These are phyloP conservation scores for Ctenicera cuprea DNA, from an alignment of 2,888 invertebrate genomes.

Conservation along the genomic window DNA sequence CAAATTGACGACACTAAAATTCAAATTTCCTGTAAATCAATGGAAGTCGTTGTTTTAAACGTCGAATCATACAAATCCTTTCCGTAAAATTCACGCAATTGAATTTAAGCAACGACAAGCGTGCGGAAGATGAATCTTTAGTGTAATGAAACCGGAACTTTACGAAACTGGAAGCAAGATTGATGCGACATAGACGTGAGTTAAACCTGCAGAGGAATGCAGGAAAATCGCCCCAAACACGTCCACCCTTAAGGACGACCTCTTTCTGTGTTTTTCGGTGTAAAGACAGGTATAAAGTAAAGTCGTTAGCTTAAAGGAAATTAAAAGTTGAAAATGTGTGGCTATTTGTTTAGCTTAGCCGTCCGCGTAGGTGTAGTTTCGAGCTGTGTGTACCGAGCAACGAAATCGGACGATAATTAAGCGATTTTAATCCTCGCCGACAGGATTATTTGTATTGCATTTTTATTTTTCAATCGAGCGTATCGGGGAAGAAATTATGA, in stretches of 20 bases:
- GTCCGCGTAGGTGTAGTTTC: conserved; percentile 32
- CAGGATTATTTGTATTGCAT: neutral
- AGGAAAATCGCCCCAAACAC: conserved; percentile 52
- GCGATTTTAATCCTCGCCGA: neutral
- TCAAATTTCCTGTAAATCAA: conserved; percentile 23
- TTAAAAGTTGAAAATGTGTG: conserved; percentile 65
- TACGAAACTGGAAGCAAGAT: conserved; percentile 65
- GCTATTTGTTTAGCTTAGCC: conserved; percentile 64
- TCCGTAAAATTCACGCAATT: conserved; percentile 42
- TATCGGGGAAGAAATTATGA: conserved; percentile 3
- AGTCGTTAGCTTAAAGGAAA: conserved; percentile 66
- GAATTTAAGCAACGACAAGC: conserved; percentile 55
- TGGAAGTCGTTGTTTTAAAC: neutral
- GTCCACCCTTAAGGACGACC: conserved; percentile 21
- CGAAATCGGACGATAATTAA: conserved; percentile 7
- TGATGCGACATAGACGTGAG: conserved; percentile 62
- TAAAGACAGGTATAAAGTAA: conserved; percentile 65
- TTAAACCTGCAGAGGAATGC: conserved; percentile 45
- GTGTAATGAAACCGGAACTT: conserved; percentile 69
- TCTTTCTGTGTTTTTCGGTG: conserved; percentile 43
- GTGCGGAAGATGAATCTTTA: conserved; percentile 67
- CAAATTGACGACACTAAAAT: conserved; percentile 18
- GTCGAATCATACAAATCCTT: conserved; percentile 27
- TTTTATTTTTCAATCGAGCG: conserved; percentile 22
- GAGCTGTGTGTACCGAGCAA: conserved; percentile 28